Conservation (phyloP, 2,113 vertebrate genomes). For the Peromyscus maniculatus region DNA sequence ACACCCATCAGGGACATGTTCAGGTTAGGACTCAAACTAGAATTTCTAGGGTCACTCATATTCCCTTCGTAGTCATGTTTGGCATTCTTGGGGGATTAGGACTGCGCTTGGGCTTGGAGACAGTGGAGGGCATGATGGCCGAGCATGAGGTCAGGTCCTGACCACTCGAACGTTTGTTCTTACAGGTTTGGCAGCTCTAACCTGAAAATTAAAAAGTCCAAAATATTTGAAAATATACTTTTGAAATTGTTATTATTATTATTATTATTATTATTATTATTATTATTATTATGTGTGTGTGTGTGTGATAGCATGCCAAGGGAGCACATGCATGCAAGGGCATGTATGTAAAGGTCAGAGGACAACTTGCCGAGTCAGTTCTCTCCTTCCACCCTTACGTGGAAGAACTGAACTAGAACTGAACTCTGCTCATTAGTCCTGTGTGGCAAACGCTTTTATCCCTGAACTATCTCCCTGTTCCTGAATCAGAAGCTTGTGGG, state of each 20-base stretch:
- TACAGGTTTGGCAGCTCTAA: neutral
- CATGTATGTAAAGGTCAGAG: neutral
- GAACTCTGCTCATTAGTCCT: neutral
- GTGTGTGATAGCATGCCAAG: neutral
- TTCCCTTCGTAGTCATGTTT: neutral
- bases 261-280: neutral
- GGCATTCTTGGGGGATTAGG: neutral
- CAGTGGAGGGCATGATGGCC: neutral
- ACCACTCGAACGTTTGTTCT: neutral
- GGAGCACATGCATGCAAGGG: neutral
- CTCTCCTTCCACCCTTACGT: neutral
- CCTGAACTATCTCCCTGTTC: neutral
- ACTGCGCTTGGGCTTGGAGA: neutral
- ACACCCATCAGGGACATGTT: neutral
- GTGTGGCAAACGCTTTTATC: neutral
- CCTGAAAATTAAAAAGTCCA: neutral
- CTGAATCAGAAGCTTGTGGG: too few relatives aligned
- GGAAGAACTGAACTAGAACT: neutral
- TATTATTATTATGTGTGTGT: too few relatives aligned
- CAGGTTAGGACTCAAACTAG: neutral
- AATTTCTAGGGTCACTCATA: neutral
- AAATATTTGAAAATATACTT: neutral
- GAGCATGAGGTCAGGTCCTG: neutral
- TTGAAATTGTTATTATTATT: neutral
- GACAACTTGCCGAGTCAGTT: neutral